Evolutionary conservation across 2,888 invertebrate genomes (phyloP), one percentile per base, ranked within the genome.

Genomic region (Scelioninae gen. 2): DNA sequence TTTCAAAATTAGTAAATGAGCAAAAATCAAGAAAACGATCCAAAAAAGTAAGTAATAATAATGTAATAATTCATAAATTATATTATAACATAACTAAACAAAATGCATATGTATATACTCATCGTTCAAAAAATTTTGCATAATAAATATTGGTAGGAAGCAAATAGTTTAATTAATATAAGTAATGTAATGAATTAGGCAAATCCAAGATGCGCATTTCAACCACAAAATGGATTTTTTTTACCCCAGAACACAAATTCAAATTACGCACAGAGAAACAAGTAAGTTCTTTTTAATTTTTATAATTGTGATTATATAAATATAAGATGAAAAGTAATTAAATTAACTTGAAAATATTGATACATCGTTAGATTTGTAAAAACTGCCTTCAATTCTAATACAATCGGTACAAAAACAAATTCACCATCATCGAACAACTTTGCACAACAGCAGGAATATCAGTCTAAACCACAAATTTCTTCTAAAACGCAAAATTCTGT

Each of bases 1-100:
- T 92, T 76, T 87, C 89, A 0, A 77, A 78, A 52, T 60, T 86
- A 83, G 88, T 78, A 1, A 70, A 80, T 1, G 81, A 78, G 33
- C 88, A 88, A 68, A 88, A 86, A 72, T 74, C 0, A 45, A 74
- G 39, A 77, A 71, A 73, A 43, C 77, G 75, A 28, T 37, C 77
- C 0, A 63, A 63, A 37, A 63, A 45, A 13, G 63, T n/a, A n/a
- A n/a, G 25, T 25, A 6, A 25, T 25, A 25, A 25, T 39, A 39
- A n/a, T n/a, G n/a, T n/a, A n/a, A n/a, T n/a, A n/a, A n/a, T n/a
- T n/a, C n/a, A n/a, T n/a, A n/a, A n/a, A n/a, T n/a, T n/a, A n/a
- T n/a, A n/a, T n/a, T n/a, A n/a, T n/a, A n/a, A n/a, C n/a, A n/a
- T n/a, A n/a, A n/a, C n/a, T n/a, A n/a, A n/a, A n/a, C n/a, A n/a